Evolutionary conservation across 2,797 vertebrate species (phyloP).

Genomic region (Furcifer pardalis): DNA sequence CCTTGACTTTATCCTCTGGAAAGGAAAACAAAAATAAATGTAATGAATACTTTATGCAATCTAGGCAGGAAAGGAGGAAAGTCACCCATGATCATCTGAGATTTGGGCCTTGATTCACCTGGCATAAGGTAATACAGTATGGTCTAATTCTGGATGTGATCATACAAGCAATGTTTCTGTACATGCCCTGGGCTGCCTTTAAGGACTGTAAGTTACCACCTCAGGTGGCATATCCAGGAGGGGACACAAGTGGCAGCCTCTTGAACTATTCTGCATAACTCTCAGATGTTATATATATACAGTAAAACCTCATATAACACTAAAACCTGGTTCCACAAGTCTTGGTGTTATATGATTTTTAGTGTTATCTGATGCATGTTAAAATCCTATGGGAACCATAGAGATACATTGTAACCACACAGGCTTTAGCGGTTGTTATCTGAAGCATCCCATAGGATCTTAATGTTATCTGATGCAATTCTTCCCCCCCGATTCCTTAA

Average conservation of each 20-base stretch:
- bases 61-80: slow-evolving; percentile 16
- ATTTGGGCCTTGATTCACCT: not conserved
- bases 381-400: too few species aligned
- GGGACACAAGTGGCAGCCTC: not conserved
- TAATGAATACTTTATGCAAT: slow-evolving; percentile 42
- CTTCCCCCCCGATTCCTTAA: too few species aligned
- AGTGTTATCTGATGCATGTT: too few species aligned
- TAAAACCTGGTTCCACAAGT: too few species aligned
- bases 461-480: too few species aligned
- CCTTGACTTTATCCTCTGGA: slow-evolving; percentile 32
- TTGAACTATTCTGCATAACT: not conserved
- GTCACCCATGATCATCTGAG: not conserved
- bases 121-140: not conserved
- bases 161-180: not conserved
- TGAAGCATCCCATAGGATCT: too few species aligned
- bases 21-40: slow-evolving; percentile 57
- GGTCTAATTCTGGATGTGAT: not conserved
- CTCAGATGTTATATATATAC: too few species aligned
- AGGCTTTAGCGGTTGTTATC: too few species aligned
- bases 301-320: too few species aligned
- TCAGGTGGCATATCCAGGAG: not conserved
- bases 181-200: not conserved
- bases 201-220: not conserved
- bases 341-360: too few species aligned
- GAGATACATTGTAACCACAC: too few species aligned